phyloP scores from a whole-genome alignment of 2,888 invertebrate species.

The Hybos culiciformis region DNA sequence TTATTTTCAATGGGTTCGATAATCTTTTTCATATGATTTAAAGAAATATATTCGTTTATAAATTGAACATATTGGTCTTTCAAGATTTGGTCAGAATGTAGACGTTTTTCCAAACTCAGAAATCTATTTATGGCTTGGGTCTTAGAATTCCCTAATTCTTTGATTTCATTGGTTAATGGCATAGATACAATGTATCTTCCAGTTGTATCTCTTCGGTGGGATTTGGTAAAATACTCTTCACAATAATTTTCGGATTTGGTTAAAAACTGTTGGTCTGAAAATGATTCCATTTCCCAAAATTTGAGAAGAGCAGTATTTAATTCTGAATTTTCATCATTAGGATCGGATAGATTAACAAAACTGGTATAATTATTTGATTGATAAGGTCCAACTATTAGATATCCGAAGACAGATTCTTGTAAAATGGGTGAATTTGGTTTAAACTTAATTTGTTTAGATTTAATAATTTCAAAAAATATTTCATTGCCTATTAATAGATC shows the following conservation, averaged over 20 bases:
- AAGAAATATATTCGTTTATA: neutral
- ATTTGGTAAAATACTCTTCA: slow-evolving; percentile 8
- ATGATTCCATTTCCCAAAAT: slow-evolving; percentile 12
- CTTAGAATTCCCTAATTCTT: neutral
- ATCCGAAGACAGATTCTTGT: slow-evolving; percentile 8
- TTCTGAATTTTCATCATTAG: neutral
- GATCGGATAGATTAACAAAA: neutral
- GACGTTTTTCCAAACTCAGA: neutral
- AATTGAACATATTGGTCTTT: too few species aligned
- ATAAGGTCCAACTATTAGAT: slow-evolving; percentile 5
- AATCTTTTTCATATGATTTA: neutral
- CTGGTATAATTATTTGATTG: neutral
- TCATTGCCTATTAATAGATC: slow-evolving; percentile 9
- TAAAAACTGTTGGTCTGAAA: slow-evolving; percentile 7
- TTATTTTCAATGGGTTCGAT: too few species aligned
- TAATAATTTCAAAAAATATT: too few species aligned
- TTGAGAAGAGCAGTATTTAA: neutral
- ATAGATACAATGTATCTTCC: slow-evolving; percentile 11
- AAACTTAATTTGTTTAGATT: too few species aligned
- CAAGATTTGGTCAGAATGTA: neutral
- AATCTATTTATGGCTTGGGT: neutral
- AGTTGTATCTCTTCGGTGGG: slow-evolving; percentile 4
- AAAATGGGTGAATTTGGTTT: too few species aligned
- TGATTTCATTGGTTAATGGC: slow-evolving; percentile 1
- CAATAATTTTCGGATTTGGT: slow-evolving; percentile 9